Evolutionary conservation across 2,113 vertebrate genomes (phyloP), one percentile per base, ranked within the genome.

Genomic region (Garra rufa): DNA sequence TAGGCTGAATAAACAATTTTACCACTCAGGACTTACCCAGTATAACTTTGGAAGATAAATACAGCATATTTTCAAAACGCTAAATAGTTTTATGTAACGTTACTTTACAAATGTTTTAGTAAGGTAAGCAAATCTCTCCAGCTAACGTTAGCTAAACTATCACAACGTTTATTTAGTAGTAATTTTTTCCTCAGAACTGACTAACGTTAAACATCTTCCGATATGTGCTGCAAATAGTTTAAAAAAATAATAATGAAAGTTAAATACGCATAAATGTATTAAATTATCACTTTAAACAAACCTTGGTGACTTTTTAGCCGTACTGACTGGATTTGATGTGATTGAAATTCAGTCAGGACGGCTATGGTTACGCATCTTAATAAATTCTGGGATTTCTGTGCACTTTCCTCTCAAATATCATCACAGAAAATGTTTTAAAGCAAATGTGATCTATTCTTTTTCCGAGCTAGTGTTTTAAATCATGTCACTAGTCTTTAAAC

Each of bases 71-170:
- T 2, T 63, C 9, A 13, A 30, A 28, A 63, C 28, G 59, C 6
- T 30, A 28, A 28, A 63, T 30, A 8, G 5, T 24, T 63, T 63
- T 63, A 24, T 63, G 59, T 11, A n/a, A n/a, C n/a, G n/a, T n/a
- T n/a, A 63, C 65, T 38, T 14, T 14, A 44, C 69, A 44, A 70
- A 43, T 70, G 21, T 70, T 43, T 70, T 43, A 4, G 28, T 38
- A 38, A 38, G 63, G 30, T 10, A 67, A 67, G 15, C 15, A 43
- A 57, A n/a, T n/a, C 21, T 57, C n/a, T 8, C 44, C 21, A 55
- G 52, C 21, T 24, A n/a, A n/a, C n/a, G n/a, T n/a, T n/a, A 44
- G 70, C 70, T 46, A 46, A 73, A 73, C 70, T 73, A 46, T 26
- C 41, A 73, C 21, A 43, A 43, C 69, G 24, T 73, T 1, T 44